Percentiles rank a stretch among this genome's conserved stretches.
Conservation (phyloP, 2,797 vertebrate species). For the Toxotes lorentzi region DNA sequence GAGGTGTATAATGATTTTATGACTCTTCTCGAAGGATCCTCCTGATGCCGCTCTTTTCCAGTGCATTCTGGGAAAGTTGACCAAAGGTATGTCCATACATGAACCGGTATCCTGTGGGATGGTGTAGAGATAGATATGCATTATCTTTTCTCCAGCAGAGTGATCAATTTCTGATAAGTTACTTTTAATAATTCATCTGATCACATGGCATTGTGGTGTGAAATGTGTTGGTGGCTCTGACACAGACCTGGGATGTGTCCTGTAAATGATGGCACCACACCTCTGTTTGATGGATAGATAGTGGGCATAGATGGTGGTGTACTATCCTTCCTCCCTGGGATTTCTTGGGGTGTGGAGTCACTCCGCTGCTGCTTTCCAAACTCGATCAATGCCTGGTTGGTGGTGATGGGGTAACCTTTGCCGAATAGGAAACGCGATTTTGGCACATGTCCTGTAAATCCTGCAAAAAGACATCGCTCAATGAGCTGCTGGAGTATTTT, state of each 20-base stretch:
- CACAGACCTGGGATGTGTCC: slow-evolving; percentile 88
- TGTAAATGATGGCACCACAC: slow-evolving; percentile 82
- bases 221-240: neutral
- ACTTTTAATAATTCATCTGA: neutral
- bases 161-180: neutral
- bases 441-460: slow-evolving; percentile 85
- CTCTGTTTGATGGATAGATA: slow-evolving; percentile 71
- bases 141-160: neutral
- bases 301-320: slow-evolving; percentile 40
- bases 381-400: slow-evolving; percentile 80
- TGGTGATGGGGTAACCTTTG: slow-evolving; percentile 79
- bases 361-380: slow-evolving; percentile 75
- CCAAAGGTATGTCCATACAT: slow-evolving; percentile 83
- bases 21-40: slow-evolving; percentile 43
- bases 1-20: slow-evolving; percentile 1
- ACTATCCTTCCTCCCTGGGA: neutral
- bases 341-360: slow-evolving; percentile 1
- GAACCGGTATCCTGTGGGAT: slow-evolving; percentile 82
- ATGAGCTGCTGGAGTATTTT: neutral
- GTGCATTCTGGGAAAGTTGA: slow-evolving; percentile 80
- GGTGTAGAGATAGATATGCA: slow-evolving; percentile 9
- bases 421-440: slow-evolving; percentile 79
- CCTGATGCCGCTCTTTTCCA: slow-evolving; percentile 71
- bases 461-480: slow-evolving; percentile 60
- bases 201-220: too few relatives aligned